Conservation (phyloP, 2,797 vertebrate species). For the Lagocephalus sceleratus region DNA sequence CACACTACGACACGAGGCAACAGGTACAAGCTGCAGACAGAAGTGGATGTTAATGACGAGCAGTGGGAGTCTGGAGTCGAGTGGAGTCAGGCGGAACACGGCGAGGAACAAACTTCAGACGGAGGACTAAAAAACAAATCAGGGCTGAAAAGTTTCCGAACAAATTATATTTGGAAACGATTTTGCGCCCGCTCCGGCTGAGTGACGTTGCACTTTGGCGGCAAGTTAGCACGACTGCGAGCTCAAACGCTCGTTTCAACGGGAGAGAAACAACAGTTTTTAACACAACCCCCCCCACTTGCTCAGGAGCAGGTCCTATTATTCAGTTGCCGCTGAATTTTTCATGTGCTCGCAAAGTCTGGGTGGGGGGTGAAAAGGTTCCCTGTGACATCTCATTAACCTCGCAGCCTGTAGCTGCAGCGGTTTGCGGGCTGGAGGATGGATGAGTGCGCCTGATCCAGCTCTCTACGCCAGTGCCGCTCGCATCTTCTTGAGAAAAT, state of each 20-base stretch:
- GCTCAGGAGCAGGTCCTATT: slow-evolving; percentile 7
- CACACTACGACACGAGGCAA: slow-evolving; percentile 2
- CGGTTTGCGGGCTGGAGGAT: slow-evolving; percentile 10
- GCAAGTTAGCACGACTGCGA: too few relatives aligned
- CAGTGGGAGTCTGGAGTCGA: slow-evolving; percentile 26
- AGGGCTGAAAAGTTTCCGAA: too few relatives aligned
- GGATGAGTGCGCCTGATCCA: not conserved
- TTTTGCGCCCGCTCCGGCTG: too few relatives aligned
- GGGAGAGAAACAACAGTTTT: not conserved
- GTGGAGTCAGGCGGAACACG: slow-evolving; percentile 6
- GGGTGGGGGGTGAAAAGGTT: slow-evolving; percentile 2
- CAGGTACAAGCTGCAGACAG: slow-evolving; percentile 53
- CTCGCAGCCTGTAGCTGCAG: slow-evolving; percentile 8
- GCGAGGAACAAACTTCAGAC: too few relatives aligned
- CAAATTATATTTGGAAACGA: too few relatives aligned
- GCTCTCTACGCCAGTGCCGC: not conserved
- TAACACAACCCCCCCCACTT: slow-evolving; percentile 3
- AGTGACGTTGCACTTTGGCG: too few relatives aligned
- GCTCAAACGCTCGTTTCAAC: not conserved
- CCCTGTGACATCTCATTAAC: slow-evolving; percentile 34
- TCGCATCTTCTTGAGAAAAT: not conserved
- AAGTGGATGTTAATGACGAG: slow-evolving; percentile 45
- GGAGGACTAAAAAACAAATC: too few relatives aligned
- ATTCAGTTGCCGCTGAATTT: not conserved
- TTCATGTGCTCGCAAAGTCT: slow-evolving; percentile 8